Base-by-base conservation (phyloP, 2,113 vertebrate species). In the Crotalus tigris region DNA sequence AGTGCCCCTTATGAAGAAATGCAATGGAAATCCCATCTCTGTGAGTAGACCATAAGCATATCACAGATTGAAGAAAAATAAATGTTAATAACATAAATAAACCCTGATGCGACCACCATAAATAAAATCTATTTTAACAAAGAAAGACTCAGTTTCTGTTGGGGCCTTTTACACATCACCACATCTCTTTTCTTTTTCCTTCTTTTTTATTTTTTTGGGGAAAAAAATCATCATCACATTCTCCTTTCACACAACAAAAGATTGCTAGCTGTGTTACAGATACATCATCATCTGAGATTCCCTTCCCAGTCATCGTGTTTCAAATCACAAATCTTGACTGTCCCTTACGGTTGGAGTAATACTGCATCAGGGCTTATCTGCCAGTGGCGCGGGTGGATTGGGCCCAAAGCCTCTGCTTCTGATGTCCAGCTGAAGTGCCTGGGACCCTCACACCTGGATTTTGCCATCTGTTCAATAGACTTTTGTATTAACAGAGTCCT, bases 181-280 rank as follows among this genome's bases (percentile, higher is more conserved):
- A 91, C 94, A 57, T 91, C 91, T 86, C 44, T 87, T 23, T 85
- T 9, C 86, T 44, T 2, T 54, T 64, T 61, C 75, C 92, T 94
- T 90, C 90, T 44, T 93, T 92, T 96, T 97, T 94, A 54, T 96
- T 89, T 90, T 93, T 92, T 90, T 90, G 96, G 46, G 39, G 85
- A 89, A 86, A 96, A 96, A 95, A 96, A 96, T 96, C 96, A 95
- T 96, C 91, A 97, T 95, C 96, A 97, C 97, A 97, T 92, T 94
- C 95, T 95, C 96, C 95, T 97, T 96, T 97, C 93, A 96, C 97
- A 97, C 97, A 95, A 95, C 95, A 94, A 88, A 97, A 94, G 92
- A 90, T 58, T 97, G 95, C 95, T 96, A 96, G 95, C 94, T 96
- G 96, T 96, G 94, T 91, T 95, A 94, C 93, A 96, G 93, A 97